Percentiles rank a stretch among this genome's conserved stretches.
Conservation (phyloP, 2,888 invertebrate genomes). For the Leucania comma region DNA sequence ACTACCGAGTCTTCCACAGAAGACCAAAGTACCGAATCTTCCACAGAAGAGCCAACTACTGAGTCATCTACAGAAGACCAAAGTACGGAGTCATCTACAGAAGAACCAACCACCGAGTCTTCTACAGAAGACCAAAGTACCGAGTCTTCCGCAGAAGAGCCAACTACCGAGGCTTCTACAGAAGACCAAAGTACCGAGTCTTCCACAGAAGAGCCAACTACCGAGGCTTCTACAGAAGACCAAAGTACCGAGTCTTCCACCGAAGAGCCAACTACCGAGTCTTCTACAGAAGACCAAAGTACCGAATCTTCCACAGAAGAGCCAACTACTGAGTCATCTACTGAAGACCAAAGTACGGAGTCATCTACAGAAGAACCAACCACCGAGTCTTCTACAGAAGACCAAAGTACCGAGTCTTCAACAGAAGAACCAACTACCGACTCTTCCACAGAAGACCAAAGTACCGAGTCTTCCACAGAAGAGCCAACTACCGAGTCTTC, state of each 20-base stretch:
- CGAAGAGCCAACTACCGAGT: background rate
- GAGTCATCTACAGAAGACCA: background rate
- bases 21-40: background rate
- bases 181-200: background rate
- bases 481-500: background rate
- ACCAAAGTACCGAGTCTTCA: background rate
- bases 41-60: background rate
- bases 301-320: background rate
- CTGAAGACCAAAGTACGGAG: background rate
- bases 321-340: background rate
- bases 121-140: background rate
- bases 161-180: background rate
- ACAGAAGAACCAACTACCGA: background rate
- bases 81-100: background rate
- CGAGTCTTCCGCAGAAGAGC: background rate
- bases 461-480: background rate
- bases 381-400: background rate
- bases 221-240: background rate
- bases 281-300: background rate
- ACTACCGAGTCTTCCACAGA: background rate
- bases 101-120: background rate
- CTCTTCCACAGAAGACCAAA: background rate
- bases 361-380: background rate
- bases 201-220: background rate
- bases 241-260: background rate